These are phyloP conservation scores for Lutjanus campechanus DNA, from an alignment of 2,797 vertebrate species.

Conservation along the genomic window DNA sequence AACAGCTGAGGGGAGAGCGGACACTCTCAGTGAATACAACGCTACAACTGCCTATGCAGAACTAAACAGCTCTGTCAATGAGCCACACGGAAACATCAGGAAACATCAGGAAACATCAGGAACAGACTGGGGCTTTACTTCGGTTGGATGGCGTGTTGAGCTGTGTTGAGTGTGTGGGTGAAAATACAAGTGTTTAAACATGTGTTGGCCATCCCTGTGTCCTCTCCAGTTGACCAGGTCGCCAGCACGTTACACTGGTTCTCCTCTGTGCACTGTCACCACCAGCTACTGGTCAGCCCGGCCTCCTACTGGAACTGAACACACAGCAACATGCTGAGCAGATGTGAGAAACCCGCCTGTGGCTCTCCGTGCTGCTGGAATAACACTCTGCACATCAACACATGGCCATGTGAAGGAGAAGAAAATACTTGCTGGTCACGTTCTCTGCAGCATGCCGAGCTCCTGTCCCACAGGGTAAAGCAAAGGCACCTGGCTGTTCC, in stretches of 20 bases:
- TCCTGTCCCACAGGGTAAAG: conserved; percentile 19
- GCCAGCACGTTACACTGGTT: not conserved
- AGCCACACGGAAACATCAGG: conserved; percentile 57
- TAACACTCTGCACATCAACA: conserved; percentile 62
- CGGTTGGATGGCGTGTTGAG: conserved; percentile 24
- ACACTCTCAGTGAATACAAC: conserved; percentile 18
- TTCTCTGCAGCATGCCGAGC: conserved; percentile 54
- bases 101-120: conserved; percentile 44
- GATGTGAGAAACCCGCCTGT: conserved; percentile 62
- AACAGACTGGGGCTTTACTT: conserved; percentile 41
- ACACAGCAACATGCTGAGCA: conserved; percentile 58
- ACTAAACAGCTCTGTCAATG: conserved; percentile 65
- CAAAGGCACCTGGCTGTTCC: conserved; percentile 31
- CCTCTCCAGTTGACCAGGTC: conserved; percentile 33
- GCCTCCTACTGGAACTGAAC: conserved; percentile 32
- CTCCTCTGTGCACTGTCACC: conserved; percentile 27
- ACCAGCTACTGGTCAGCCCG: conserved; percentile 41
- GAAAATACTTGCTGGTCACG: conserved; percentile 46
- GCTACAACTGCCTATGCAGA: conserved; percentile 57
- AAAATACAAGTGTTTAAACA: conserved; percentile 22
- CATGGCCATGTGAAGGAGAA: conserved; percentile 47
- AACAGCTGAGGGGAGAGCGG: conserved; percentile 57
- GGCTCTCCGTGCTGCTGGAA: conserved; percentile 59
- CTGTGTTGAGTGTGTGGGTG: conserved; percentile 22
- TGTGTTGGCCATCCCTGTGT: conserved; percentile 36